Evolutionary conservation across 2,888 invertebrate species (phyloP), one percentile per base, ranked within the genome.

Genomic region (Agonopterix alstromeriana): DNA sequence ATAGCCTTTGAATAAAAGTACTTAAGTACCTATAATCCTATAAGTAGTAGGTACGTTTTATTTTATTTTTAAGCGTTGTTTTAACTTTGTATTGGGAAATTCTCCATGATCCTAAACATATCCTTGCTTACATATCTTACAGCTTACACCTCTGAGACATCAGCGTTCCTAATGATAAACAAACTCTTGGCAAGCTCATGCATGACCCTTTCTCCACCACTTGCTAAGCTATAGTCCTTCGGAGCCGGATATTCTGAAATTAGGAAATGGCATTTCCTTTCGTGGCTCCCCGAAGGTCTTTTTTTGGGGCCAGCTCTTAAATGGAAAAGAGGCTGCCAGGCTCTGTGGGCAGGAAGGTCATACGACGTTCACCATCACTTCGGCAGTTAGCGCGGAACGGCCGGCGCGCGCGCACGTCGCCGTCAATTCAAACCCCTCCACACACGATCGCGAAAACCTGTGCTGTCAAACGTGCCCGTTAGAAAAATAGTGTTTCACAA

Each of bases 271-370:
- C 47, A 54, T 48, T 50, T 52, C 46, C 47, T 45, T 49, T 49
- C 48, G 7, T 7, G 42, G 8, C 42, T 50, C 46, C 43, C 46
- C 49, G 60, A 67, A 66, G 64, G 66, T 57, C 55, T 54, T 42
- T 54, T 71, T 73, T 76, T 61, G 65, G 63, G 57, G 56, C 63
- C 67, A 50, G 55, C 69, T 67, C 71, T 54, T 63, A 67, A 69
- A 72, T 71, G 77, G 76, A 73, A 78, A 76, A 77, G 75, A 79
- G 77, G 76, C 68, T 79, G 73, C 79, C 74, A 78, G 76, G 80
- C 75, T 76, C 61, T 60, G 80, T 84, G 75, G 83, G 84, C 76
- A 79, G 83, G 80, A 85, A 86, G 86, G 86, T 83, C 84, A 83
- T 58, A 62, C 71, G 65, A 81, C 85, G 78, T 84, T 85, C 85